Evolutionary conservation across 1,140 invertebrate genomes (phyloP).

Genomic region (Pomacea maculata): DNA sequence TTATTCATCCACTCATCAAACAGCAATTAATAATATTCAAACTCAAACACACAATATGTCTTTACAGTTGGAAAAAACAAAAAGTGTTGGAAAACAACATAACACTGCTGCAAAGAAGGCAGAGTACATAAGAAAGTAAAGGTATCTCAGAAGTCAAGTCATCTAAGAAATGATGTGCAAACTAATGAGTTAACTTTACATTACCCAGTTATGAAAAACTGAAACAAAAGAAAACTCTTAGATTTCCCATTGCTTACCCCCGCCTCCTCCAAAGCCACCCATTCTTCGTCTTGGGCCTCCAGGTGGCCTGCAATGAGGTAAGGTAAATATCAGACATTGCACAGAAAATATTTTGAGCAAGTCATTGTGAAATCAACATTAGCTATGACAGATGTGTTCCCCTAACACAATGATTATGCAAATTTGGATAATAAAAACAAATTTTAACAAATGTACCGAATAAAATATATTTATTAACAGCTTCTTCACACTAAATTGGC

Average conservation of each 20-base stretch:
- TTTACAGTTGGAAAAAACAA: too few species aligned
- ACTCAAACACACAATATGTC: too few species aligned
- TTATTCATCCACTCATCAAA: too few species aligned
- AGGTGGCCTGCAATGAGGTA: constrained; percentile 28
- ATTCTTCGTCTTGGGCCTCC: constrained; percentile 46
- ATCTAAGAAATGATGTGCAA: constrained; percentile 1
- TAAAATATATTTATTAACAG: not conserved
- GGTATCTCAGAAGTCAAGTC: too few species aligned
- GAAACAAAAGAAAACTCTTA: not conserved
- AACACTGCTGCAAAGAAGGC: too few species aligned
- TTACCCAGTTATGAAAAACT: not conserved
- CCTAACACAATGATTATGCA: not conserved
- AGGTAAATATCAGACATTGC: not conserved
- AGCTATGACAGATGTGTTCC: not conserved
- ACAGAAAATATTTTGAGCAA: not conserved
- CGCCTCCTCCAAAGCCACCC: constrained; percentile 49
- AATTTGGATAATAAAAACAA: not conserved
- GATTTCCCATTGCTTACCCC: constrained; percentile 29
- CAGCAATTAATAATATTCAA: too few species aligned
- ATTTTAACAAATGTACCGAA: not conserved
- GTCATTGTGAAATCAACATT: not conserved
- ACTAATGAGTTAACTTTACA: not conserved
- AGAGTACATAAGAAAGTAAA: too few species aligned
- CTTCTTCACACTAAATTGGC: not conserved
- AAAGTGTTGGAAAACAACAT: too few species aligned